Percentiles rank a stretch among this genome's conserved stretches.
Conservation (phyloP, 2,797 vertebrate species). For the Lagorchestes hirsutus region DNA sequence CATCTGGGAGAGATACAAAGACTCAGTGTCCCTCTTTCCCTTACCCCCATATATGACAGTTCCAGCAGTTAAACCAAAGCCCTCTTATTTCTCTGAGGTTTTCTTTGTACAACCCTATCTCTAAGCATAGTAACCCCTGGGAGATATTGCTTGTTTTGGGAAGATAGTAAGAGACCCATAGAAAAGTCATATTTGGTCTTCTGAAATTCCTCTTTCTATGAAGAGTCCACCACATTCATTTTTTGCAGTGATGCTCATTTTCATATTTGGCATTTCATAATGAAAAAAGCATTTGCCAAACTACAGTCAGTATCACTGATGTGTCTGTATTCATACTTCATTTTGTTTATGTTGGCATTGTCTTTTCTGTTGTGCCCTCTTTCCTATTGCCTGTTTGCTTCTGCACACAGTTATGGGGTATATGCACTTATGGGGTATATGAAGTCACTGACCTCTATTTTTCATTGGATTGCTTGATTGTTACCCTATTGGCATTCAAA, state of each 20-base stretch:
- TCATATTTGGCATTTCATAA: neutral
- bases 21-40: neutral
- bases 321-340: neutral
- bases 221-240: neutral
- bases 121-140: neutral
- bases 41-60: neutral
- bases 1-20: neutral
- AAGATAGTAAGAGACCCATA: neutral
- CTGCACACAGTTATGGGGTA: neutral
- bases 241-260: neutral
- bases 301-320: neutral
- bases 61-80: neutral
- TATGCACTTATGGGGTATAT: neutral
- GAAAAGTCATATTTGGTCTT: neutral
- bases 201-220: neutral
- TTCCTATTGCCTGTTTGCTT: neutral
- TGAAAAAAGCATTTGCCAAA: neutral
- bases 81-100: neutral
- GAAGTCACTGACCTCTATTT: neutral
- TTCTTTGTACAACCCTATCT: neutral
- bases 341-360: neutral
- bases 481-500: neutral
- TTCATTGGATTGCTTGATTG: neutral
- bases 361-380: neutral
- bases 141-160: neutral